Evolutionary conservation across 2,113 vertebrate species (phyloP).

Genomic region (Rhizomys pruinosus): DNA sequence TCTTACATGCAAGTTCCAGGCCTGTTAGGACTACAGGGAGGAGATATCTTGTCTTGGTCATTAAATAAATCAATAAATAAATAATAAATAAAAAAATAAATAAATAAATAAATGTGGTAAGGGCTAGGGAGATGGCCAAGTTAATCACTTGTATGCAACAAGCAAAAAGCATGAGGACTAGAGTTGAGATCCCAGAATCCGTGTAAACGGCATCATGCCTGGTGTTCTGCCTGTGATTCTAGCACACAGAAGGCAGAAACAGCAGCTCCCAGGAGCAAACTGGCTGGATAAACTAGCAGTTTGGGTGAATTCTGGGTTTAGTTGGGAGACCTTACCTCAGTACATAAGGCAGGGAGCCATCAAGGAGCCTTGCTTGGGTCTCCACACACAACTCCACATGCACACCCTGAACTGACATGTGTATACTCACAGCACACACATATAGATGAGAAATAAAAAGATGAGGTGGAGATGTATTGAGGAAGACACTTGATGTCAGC

Average conservation of each 20-base stretch:
- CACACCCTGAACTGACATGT: neutral
- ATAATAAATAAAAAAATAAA: no score
- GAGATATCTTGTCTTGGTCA: no score
- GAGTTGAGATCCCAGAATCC: neutral
- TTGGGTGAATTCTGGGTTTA: neutral
- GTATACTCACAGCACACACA: neutral
- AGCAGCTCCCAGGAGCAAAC: neutral
- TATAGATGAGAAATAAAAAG: neutral
- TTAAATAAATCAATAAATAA: no score
- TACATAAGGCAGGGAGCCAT: neutral
- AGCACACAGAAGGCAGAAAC: neutral
- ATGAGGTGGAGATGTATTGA: neutral
- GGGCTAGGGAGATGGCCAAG: no score
- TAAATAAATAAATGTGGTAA: no score
- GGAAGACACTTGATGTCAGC: neutral
- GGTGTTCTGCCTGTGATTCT: neutral
- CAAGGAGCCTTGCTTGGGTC: neutral
- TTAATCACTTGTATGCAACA: neutral
- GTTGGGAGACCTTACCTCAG: neutral
- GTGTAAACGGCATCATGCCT: no score
- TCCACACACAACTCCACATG: no score
- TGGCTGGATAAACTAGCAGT: no score
- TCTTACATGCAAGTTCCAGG: no score
- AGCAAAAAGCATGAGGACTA: neutral
- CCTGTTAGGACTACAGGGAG: no score